Base-by-base conservation (phyloP, 2,113 vertebrate genomes). In the Myotis lucifugus region DNA sequence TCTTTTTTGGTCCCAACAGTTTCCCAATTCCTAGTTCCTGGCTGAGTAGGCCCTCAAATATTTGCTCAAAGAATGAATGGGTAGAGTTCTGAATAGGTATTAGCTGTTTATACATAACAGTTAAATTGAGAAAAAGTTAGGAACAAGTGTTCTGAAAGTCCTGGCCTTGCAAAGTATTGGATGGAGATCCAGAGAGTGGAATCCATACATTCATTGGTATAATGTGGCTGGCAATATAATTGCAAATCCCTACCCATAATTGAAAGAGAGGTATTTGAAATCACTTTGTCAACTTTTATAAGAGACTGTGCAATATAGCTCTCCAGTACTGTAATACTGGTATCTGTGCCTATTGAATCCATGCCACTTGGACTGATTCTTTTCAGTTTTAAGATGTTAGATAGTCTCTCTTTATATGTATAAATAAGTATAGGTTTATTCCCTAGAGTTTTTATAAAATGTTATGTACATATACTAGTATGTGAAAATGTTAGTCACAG, bases 321-420 rank as follows among this genome's bases (percentile, higher is more conserved):
- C 6, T 3, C 10, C 1, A 61, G 3, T 9, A n/a, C 9, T 50
- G 1, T 15, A 27, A 50, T 32, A 1, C 10, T 34, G 23, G 18
- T 3, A 59, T 1, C 11, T 10, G 3, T 8, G 7, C 6, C 85
- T 32, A 32, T 3, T 67, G 3, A 34, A 69, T 40, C 8, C 34
- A 46, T 29, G 50, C 59, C 37, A 95, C 40, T 15, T 2, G 10
- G 15, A 52, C 2, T 21, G 10, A 83, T 48, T 72, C 11, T 77
- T 85, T 48, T 37, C 27, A 27, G 2, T 69, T 90, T 92, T 37
- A 78, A n/a, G 18, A 84, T 77, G 32, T 10, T 59, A 69, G 21
- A 7, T 50, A 81, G 5, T 56, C 2, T 40, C 1, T 88, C 18
- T 66, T 29, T 84, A 48, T 34, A 54, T 79, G 18, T 81, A 40